phyloP scores from a whole-genome alignment of 2,888 invertebrate species.

The Panzeria rudis region DNA sequence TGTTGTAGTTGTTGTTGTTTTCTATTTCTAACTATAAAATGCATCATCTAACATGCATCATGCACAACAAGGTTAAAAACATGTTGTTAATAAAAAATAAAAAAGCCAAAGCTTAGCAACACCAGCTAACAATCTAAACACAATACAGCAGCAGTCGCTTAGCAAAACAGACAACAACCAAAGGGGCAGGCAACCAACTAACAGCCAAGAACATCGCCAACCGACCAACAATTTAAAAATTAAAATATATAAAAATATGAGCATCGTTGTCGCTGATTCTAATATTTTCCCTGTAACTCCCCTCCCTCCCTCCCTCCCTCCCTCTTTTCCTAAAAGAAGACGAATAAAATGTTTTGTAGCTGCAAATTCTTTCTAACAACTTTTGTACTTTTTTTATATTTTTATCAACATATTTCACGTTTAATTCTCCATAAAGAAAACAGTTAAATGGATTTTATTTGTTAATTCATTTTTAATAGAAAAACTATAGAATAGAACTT shows the following conservation, averaged over 20 bases:
- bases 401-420: slow-evolving; percentile 46
- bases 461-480: slow-evolving; percentile 43
- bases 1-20: slow-evolving; percentile 30
- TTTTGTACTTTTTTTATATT: not conserved
- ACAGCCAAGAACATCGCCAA: slow-evolving; percentile 4
- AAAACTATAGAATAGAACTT: slow-evolving; percentile 27
- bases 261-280: slow-evolving; percentile 27
- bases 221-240: slow-evolving; percentile 21
- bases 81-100: slow-evolving; percentile 42
- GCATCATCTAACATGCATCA: slow-evolving; percentile 70
- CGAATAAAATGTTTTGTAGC: slow-evolving; percentile 6
- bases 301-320: not conserved
- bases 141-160: slow-evolving; percentile 24
- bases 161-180: slow-evolving; percentile 8
- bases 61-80: slow-evolving; percentile 68
- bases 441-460: slow-evolving; percentile 64
- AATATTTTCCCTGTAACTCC: not conserved
- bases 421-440: slow-evolving; percentile 32
- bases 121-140: slow-evolving; percentile 4
- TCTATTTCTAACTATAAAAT: slow-evolving; percentile 69
- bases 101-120: slow-evolving; percentile 44
- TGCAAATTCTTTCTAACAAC: slow-evolving; percentile 6
- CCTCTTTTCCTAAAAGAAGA: not conserved
- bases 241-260: not conserved
- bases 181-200: not conserved